Base-by-base conservation (phyloP, 2,888 invertebrate genomes). In the Mesorhabditis sp. region DNA sequence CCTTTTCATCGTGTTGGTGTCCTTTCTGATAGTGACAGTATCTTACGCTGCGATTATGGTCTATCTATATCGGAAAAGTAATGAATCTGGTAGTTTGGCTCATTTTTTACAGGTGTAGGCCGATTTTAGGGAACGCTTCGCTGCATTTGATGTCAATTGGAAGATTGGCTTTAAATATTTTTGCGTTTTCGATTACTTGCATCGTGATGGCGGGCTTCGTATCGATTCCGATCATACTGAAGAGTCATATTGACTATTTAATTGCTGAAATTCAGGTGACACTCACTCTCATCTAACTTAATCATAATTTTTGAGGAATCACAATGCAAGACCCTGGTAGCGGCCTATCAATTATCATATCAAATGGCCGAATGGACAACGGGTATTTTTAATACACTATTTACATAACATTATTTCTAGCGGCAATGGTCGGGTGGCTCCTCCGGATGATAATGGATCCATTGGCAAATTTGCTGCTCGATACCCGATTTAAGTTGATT, bases 121-220 rank as follows among this genome's bases (percentile, higher is more conserved):
- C 10, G 44, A 5, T 43, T 73, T 28, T 67, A 76, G 76, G 76
- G 7, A 70, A 70, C 41, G 74, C 77, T 5, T 64, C 70, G 4
- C 66, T 73, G 7, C 77, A 77, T 50, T 62, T 77, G 43, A 67
- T 71, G 7, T 68, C 68, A 13, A 75, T 77, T 13, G 75, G 67
- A 5, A 62, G 77, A 13, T 67, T 77, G 43, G 73, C 67, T 13
- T 62, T 77, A 41, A 77, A 77, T 66, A 77, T 77, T 43, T 69
- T 73, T 58, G 73, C 73, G 15, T 77, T 77, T 66, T 68, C 73
- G 5, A 65, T 70, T 43, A 76, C 75, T 1, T 77, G 76, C 63
- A 67, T 77, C 45, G 77, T 77, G 3, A 77, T 77, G 77, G 73
- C 75, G 28, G 67, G 73, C 41, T 77, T 77, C 64, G 73, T 77